Evolutionary conservation across 1,140 invertebrate genomes (phyloP).

Genomic region (Sarcophaga bullata): DNA sequence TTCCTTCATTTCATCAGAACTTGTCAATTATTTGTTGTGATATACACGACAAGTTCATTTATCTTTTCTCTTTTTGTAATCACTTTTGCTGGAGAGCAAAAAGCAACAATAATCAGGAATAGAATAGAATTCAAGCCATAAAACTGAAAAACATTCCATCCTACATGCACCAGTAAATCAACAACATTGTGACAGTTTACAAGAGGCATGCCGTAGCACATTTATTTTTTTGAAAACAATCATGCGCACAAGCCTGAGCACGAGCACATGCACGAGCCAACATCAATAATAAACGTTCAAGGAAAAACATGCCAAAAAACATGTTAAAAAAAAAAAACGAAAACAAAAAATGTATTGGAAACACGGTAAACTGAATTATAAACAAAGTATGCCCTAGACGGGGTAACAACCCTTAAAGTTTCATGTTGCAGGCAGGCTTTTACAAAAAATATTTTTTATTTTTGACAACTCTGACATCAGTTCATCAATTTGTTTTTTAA

Average conservation of each 20-base stretch:
- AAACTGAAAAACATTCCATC: slow-evolving; percentile 6
- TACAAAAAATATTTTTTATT: neutral
- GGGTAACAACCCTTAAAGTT: neutral
- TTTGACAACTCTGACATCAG: slow-evolving; percentile 31
- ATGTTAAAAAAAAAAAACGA: neutral
- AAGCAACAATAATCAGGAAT: neutral
- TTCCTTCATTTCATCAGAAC: neutral
- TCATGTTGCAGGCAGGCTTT: neutral
- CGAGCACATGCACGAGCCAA: slow-evolving; percentile 10
- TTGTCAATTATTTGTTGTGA: slow-evolving; percentile 2
- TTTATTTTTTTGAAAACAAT: neutral
- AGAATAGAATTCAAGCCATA: neutral
- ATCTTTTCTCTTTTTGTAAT: slow-evolving; percentile 15
- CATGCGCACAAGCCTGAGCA: neutral
- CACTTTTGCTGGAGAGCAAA: neutral
- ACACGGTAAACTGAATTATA: neutral
- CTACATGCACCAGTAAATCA: neutral
- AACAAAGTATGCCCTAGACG: no score
- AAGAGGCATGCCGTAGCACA: neutral
- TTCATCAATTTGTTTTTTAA: slow-evolving; percentile 16
- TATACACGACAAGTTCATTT: slow-evolving; percentile 32
- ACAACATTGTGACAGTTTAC: slow-evolving; percentile 40
- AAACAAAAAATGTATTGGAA: neutral
- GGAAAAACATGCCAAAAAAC: neutral
- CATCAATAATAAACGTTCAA: neutral